Percentiles rank a stretch among this genome's conserved stretches.
Evolutionary conservation across 2,888 invertebrate genomes (phyloP).

Genomic region (Drosophila kuntzei): DNA sequence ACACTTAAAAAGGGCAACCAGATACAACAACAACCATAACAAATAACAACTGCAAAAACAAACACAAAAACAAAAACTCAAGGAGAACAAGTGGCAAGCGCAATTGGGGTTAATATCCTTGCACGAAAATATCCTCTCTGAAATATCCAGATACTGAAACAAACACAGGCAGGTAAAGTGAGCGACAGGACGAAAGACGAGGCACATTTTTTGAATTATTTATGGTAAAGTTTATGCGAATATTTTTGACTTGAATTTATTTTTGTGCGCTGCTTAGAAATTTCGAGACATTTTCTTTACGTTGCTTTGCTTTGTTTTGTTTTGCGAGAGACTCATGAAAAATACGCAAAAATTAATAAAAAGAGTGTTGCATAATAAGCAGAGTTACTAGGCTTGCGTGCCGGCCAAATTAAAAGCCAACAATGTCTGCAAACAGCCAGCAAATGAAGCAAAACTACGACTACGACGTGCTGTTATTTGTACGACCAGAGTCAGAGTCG

Average conservation of each 20-base stretch:
- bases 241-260: constrained; percentile 79
- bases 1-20: constrained; percentile 74
- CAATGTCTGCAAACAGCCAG: constrained; percentile 72
- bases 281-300: constrained; percentile 18
- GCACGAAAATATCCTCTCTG: constrained; percentile 70
- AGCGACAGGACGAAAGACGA: constrained; percentile 11
- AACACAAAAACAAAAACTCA: constrained; percentile 25
- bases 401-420: constrained; percentile 77
- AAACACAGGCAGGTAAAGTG: neutral
- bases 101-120: constrained; percentile 81
- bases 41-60: constrained; percentile 13
- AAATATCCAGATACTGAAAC: constrained; percentile 47
- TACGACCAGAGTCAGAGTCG: constrained; percentile 30
- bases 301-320: constrained; percentile 21
- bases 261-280: constrained; percentile 48
- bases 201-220: constrained; percentile 76
- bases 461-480: constrained; percentile 76
- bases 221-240: constrained; percentile 80
- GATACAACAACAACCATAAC: constrained; percentile 34
- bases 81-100: constrained; percentile 71
- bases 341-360: constrained; percentile 77
- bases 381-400: constrained; percentile 53
- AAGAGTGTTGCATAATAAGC: constrained; percentile 74
- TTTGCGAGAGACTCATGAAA: constrained; percentile 58
- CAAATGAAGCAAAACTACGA: constrained; percentile 78